A percentile compares a stretch with the other conserved stretches of the same genome.
Conservation (phyloP, 64 coral and sea anemone species). For the Montipora foliosa region DNA sequence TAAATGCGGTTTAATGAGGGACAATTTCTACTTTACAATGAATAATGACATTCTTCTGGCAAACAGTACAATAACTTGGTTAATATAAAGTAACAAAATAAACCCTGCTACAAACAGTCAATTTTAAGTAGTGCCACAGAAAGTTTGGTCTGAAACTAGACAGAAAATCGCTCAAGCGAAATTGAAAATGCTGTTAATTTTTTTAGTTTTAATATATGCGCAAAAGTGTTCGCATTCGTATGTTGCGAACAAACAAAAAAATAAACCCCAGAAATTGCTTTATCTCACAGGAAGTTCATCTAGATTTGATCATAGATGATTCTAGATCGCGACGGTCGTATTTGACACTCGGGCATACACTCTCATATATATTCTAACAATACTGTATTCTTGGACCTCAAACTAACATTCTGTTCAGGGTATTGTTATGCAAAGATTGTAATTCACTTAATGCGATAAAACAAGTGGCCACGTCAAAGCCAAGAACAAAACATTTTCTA, state of each 20-base stretch:
- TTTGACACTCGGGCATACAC: constrained; percentile 15
- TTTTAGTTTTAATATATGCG: constrained; percentile 86
- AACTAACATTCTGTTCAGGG: constrained; percentile 85
- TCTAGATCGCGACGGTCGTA: constrained; percentile 30
- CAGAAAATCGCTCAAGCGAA: constrained; percentile 37
- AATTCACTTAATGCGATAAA: constrained; percentile 99
- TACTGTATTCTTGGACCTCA: constrained; percentile 91
- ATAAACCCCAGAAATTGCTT: constrained; percentile 42
- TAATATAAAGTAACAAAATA: constrained; percentile 79
- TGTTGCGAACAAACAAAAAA: constrained; percentile 76
- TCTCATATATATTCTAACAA: constrained; percentile 64
- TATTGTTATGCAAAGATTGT: constrained; percentile 99
- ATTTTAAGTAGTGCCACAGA: constrained; percentile 2
- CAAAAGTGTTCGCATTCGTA: constrained; percentile 61
- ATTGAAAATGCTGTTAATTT: constrained; percentile 48
- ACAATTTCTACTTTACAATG: constrained; percentile 81
- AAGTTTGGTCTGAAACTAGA: not conserved
- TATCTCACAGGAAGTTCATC: constrained; percentile 57
- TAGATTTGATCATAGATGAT: constrained; percentile 33
- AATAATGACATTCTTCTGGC: constrained; percentile 66
- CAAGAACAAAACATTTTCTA: constrained; percentile 98
- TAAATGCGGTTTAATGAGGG: constrained; percentile 90
- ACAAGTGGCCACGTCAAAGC: constrained; percentile 95
- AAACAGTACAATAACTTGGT: constrained; percentile 77
- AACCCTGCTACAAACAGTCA: not conserved